Evolutionary conservation across 2,888 invertebrate species (phyloP).

Genomic region (Tetropium fuscum): DNA sequence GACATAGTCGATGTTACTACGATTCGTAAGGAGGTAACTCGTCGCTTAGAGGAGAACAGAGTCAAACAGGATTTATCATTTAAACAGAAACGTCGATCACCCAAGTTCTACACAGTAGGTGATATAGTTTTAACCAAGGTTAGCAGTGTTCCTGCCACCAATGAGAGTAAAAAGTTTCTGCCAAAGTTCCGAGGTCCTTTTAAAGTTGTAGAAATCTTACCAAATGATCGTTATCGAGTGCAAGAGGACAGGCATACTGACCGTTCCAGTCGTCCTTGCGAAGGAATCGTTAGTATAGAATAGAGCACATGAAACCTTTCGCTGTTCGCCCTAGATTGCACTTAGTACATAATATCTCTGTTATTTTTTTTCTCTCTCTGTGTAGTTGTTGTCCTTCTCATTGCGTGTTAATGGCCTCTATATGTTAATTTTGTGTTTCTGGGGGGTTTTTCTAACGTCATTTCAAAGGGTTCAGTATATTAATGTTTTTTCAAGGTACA

Average conservation of each 20-base stretch:
- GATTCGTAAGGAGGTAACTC: constrained; percentile 17
- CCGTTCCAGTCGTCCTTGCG: background rate
- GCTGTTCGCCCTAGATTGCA: no score
- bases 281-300: background rate
- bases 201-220: constrained; percentile 23
- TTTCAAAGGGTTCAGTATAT: no score
- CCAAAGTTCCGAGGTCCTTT: background rate
- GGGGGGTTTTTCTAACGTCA: no score
- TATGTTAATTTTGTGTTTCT: no score
- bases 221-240: constrained; percentile 24
- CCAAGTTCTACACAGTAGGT: constrained; percentile 22
- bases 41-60: constrained; percentile 22
- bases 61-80: constrained; percentile 20
- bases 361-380: no score
- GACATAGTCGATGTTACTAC: constrained; percentile 30
- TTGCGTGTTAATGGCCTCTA: no score
- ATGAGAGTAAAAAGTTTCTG: constrained; percentile 23
- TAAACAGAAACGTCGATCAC: constrained; percentile 25
- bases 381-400: no score
- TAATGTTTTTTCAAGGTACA: no score
- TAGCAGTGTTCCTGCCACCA: constrained; percentile 27
- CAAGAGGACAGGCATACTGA: background rate
- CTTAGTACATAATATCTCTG: no score
- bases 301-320: background rate
- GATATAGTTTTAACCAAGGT: constrained; percentile 30